Percentiles rank a stretch among this genome's conserved stretches.
Conservation (phyloP, 2,888 invertebrate genomes). For the Ashinkailepas kermadecensis region DNA sequence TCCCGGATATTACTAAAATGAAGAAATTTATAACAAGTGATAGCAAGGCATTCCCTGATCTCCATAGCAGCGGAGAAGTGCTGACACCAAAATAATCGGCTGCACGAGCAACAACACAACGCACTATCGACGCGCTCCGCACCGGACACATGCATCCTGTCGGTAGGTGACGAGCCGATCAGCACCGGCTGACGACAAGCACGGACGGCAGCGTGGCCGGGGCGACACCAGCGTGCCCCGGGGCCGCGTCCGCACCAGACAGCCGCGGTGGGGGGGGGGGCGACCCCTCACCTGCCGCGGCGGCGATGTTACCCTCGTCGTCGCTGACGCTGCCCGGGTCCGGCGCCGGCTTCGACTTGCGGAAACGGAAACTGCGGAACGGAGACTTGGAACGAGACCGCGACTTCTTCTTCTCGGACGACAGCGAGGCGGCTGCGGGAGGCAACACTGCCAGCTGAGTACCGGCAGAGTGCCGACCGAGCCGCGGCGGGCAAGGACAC, state of each 20-base stretch:
- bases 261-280: neutral
- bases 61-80: too few species aligned
- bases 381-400: conserved; percentile 89
- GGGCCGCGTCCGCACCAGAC: neutral
- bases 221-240: neutral
- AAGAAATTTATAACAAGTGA: too few species aligned
- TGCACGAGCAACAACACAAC: too few species aligned
- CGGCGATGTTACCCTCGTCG: conserved; percentile 61
- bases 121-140: too few species aligned
- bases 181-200: neutral
- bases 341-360: conserved; percentile 54
- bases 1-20: too few species aligned
- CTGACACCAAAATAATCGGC: too few species aligned
- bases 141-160: too few species aligned
- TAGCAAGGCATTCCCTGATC: too few species aligned
- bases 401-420: conserved; percentile 50
- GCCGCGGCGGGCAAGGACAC: too few species aligned
- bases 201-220: neutral
- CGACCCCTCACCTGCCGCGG: neutral
- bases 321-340: conserved; percentile 58
- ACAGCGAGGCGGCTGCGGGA: conserved; percentile 29
- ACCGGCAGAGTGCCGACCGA: neutral
- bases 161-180: too few species aligned
- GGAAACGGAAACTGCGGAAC: conserved; percentile 87
- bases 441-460: conserved; percentile 26